Base-by-base conservation (phyloP, 2,888 invertebrate species). In the Therioaphis trifolii region DNA sequence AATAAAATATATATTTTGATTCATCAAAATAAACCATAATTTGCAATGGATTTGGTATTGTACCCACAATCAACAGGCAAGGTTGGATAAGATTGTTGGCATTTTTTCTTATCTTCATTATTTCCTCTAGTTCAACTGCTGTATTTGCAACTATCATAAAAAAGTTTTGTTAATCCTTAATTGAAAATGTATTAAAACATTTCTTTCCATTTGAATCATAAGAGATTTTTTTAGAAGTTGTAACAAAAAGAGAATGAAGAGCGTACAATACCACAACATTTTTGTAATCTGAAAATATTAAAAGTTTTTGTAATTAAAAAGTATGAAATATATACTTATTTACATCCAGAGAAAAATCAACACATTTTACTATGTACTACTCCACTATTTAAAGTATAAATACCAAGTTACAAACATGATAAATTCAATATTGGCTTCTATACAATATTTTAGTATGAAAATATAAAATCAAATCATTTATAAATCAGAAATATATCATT, bases 1-100 rank as follows among this genome's bases (percentile, higher is more conserved):
- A 68, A 43, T n/a, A 68, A 68, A 68, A 68, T 35, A 18, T 4
- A 68, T 29, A 63, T 63, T 63, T 63, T 29, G 29, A 18, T 35
- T 66, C n/a, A 35, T 66, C 35, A 66, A 66, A 68, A 68, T 68
- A 68, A 14, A 68, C 21, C 43, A 43, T 35, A 3, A 35, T 66
- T n/a, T 66, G n/a, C 2, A 14, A n/a, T 35, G 63, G 35, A 35
- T 66, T 35, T 24, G 43, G 21, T n/a, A 68, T n/a, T 68, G 40
- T 68, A 21, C 40, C 40, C 43, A 24, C 9, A 46, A 69, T 46
- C 40, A 46, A 21, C 15, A 69, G 24, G 9, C 69, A 68, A 43
- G 21, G 21, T 14, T 43, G 68, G 21, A 68, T 40, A 43, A 40
- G 43, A 68, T 21, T 5, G 3, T 68, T 43, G 43, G 4, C 21